Evolutionary conservation across 1,140 invertebrate species (phyloP).

Genomic region (Aricia agestis): DNA sequence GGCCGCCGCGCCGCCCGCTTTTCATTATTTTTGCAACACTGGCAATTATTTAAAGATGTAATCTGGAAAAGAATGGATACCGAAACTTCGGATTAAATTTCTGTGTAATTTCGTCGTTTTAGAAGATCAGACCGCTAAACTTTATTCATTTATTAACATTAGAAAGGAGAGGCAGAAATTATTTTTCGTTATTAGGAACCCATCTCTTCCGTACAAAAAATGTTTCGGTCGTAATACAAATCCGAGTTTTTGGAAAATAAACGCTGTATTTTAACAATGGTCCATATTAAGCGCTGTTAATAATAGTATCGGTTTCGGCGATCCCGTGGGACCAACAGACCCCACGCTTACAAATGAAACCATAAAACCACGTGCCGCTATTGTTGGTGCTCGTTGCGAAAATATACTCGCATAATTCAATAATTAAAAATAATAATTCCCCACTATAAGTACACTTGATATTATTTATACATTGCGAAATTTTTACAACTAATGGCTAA

Average conservation of each 20-base stretch:
- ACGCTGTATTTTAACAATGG: background rate
- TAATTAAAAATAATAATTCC: too few species aligned
- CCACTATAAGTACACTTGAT: too few species aligned
- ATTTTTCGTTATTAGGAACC: background rate
- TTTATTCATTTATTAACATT: constrained; percentile 13
- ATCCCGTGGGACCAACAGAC: constrained; percentile 4
- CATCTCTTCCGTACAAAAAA: background rate
- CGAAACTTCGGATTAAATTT: constrained; percentile 14
- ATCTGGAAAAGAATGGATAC: constrained; percentile 14
- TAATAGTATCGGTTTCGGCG: constrained; percentile 2
- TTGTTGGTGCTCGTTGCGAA: background rate
- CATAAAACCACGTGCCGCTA: background rate
- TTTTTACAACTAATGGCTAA: too few species aligned
- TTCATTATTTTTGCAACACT: constrained; percentile 16
- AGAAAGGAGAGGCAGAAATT: background rate
- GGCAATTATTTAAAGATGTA: constrained; percentile 16
- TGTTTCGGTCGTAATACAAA: background rate
- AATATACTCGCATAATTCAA: too few species aligned
- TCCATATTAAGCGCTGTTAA: background rate
- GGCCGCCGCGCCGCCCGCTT: constrained; percentile 11
- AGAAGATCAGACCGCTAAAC: constrained; percentile 7
- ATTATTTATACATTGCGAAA: too few species aligned
- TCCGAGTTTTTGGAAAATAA: background rate
- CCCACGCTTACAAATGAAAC: background rate
- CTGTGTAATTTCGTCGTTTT: constrained; percentile 8